A percentile compares a stretch with the other conserved stretches of the same genome.
Evolutionary conservation across 2,797 vertebrate genomes (phyloP).

Genomic region (Enteromius trimaculatus): DNA sequence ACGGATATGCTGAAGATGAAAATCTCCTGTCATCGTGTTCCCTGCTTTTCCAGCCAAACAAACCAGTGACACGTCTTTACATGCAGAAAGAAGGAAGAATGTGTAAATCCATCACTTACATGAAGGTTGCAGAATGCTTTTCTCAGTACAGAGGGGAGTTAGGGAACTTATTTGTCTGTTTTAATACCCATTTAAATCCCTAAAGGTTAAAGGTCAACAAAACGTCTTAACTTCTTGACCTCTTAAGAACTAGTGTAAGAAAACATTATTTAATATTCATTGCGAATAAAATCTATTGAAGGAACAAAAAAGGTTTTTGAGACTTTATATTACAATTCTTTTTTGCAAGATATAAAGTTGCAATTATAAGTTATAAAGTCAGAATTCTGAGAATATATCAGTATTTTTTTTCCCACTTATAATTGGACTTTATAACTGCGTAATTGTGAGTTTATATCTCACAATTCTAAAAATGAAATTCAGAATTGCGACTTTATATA

Average conservation of each 20-base stretch:
- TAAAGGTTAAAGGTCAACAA: background rate
- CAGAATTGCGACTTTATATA: no score
- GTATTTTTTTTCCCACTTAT: no score
- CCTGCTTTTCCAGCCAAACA: conserved; percentile 15
- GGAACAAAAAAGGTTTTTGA: background rate
- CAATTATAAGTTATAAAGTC: no score
- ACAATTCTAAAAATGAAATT: no score
- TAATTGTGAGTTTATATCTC: no score
- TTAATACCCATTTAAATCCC: background rate
- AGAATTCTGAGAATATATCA: no score
- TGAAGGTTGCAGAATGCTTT: background rate
- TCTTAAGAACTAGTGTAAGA: background rate
- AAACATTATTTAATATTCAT: background rate
- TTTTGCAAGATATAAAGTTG: no score
- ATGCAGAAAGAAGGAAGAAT: background rate
- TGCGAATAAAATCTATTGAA: background rate
- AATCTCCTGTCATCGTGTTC: background rate
- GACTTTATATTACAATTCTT: no score
- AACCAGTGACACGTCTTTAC: background rate
- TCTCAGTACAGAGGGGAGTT: background rate
- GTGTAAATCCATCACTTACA: conserved; percentile 12
- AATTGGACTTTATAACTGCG: no score
- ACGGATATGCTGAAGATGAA: background rate
- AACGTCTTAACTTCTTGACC: background rate
- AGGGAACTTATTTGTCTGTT: background rate